phyloP scores from a whole-genome alignment of 2,888 invertebrate species.

The Trissolcus japonicus region DNA sequence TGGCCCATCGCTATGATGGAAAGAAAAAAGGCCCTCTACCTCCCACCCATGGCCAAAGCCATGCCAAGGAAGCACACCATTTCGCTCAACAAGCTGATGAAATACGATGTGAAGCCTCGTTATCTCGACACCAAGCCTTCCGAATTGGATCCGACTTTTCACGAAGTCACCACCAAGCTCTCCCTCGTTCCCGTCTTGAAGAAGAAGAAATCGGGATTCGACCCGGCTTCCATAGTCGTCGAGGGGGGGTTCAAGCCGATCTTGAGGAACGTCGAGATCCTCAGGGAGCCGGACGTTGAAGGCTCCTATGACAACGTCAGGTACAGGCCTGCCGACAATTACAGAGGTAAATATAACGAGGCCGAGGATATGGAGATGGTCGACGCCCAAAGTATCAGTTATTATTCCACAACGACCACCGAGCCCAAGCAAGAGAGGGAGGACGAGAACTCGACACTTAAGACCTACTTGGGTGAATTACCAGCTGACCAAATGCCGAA shows the following conservation, averaged over 20 bases:
- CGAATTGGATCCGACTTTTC: slow-evolving; percentile 29
- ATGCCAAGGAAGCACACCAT: slow-evolving; percentile 57
- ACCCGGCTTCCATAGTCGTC: slow-evolving; percentile 87
- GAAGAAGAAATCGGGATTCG: slow-evolving; percentile 86
- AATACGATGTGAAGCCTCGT: slow-evolving; percentile 62
- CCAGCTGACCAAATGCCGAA: slow-evolving; percentile 74
- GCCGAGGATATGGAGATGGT: slow-evolving; percentile 82
- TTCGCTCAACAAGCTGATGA: slow-evolving; percentile 60
- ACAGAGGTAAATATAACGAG: slow-evolving; percentile 33
- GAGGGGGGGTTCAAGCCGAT: slow-evolving; percentile 92
- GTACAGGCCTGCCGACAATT: slow-evolving; percentile 74
- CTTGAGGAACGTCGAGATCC: slow-evolving; percentile 76
- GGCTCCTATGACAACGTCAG: slow-evolving; percentile 80
- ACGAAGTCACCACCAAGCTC: slow-evolving; percentile 16
- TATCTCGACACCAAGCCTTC: slow-evolving; percentile 60
- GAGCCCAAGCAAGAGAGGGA: slow-evolving; percentile 24
- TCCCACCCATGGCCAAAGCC: slow-evolving; percentile 53
- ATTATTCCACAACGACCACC: slow-evolving; percentile 83
- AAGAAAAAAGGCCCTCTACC: slow-evolving; percentile 68
- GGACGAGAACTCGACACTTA: slow-evolving; percentile 61
- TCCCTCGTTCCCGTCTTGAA: slow-evolving; percentile 40
- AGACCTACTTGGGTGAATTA: slow-evolving; percentile 24
- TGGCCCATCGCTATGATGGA: slow-evolving; percentile 66
- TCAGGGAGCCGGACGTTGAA: slow-evolving; percentile 63
- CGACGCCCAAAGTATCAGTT: slow-evolving; percentile 81